A percentile compares a stretch with the other conserved stretches of the same genome.
Evolutionary conservation across 2,113 vertebrate genomes (phyloP).

Genomic region (Mormyrus iriodes): DNA sequence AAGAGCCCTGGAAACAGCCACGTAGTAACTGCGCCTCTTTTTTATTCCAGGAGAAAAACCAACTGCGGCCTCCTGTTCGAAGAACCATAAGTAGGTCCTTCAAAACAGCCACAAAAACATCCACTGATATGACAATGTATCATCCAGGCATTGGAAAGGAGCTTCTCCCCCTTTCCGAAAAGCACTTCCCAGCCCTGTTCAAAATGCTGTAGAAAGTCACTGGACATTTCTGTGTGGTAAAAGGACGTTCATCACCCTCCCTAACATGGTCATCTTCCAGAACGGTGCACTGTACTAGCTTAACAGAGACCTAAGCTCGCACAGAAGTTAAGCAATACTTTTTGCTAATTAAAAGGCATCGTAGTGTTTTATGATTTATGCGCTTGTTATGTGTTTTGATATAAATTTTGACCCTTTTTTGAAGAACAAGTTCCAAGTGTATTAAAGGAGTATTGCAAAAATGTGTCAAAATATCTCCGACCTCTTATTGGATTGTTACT

Average conservation of each 20-base stretch:
- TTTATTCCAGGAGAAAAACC: background rate
- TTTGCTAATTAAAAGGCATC: background rate
- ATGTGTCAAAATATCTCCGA: too few relatives aligned
- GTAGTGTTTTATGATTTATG: background rate
- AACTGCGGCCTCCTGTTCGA: background rate
- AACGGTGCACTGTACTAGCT: background rate
- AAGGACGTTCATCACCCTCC: background rate
- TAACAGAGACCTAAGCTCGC: background rate
- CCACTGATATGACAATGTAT: background rate
- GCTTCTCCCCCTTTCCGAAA: background rate
- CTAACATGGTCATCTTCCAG: background rate
- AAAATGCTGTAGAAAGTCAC: background rate
- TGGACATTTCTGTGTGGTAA: too few relatives aligned
- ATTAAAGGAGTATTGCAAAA: background rate
- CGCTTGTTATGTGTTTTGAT: background rate
- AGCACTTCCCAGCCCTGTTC: background rate
- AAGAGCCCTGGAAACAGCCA: background rate
- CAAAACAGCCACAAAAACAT: background rate
- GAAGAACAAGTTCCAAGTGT: background rate
- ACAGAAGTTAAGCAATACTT: background rate
- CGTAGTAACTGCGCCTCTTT: background rate
- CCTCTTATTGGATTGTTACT: background rate
- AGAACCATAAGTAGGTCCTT: background rate
- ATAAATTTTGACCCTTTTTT: background rate
- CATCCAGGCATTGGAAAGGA: background rate